phyloP scores from a whole-genome alignment of 2,797 vertebrate species.

The Mycteria americana region DNA sequence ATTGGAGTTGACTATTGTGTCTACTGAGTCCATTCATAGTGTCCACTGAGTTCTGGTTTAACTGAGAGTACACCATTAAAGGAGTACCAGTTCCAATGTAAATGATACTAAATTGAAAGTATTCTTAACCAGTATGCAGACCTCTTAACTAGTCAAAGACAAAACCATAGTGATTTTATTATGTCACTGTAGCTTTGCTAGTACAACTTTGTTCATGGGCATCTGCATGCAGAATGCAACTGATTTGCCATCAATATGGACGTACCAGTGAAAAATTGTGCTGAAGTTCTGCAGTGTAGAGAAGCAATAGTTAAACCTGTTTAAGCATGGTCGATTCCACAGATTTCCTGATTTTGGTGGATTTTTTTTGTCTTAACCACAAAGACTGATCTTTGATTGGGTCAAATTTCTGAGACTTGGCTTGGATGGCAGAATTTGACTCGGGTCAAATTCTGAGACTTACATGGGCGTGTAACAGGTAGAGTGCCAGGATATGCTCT shows the following conservation, averaged over 20 bases:
- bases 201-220: not conserved
- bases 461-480: not conserved
- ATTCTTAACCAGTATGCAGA: not conserved
- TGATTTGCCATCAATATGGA: fast-evolving
- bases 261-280: not conserved
- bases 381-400: not conserved
- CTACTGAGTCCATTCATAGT: not conserved
- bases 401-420: not conserved
- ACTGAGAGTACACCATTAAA: not conserved
- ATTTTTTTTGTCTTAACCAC: not conserved
- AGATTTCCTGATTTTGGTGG: not conserved
- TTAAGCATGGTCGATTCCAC: not conserved
- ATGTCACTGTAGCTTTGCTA: not conserved
- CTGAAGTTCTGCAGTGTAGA: not conserved
- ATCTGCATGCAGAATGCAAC: not conserved
- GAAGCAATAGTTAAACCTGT: not conserved
- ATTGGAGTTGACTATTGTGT: not conserved
- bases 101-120: not conserved
- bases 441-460: not conserved
- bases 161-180: not conserved
- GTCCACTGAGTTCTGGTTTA: not conserved
- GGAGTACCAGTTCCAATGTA: not conserved
- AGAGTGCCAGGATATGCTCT: not conserved
- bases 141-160: not conserved
- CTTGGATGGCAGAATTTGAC: not conserved